These are phyloP conservation scores for Actinemys pallida DNA, from an alignment of 2,113 vertebrate species.

Conservation along the genomic window DNA sequence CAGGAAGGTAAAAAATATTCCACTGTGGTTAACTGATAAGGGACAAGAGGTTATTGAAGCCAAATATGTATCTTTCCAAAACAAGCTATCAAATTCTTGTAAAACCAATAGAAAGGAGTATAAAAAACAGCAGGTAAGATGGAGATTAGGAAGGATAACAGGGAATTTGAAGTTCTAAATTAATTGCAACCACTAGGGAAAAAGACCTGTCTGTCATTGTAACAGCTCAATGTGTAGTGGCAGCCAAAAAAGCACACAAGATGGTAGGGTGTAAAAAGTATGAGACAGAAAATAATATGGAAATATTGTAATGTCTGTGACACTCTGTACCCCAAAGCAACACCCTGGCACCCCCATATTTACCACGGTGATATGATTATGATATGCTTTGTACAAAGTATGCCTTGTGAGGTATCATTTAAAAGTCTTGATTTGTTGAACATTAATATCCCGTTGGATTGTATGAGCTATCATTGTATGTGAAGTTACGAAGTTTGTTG, in stretches of 20 bases:
- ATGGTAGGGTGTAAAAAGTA: not conserved
- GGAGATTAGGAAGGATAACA: not conserved
- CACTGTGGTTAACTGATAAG: constrained; percentile 42
- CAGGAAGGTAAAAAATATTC: constrained; percentile 5
- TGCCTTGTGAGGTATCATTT: no score
- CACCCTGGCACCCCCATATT: no score
- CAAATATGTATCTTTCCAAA: not conserved
- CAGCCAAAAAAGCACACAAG: not conserved
- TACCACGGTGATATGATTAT: no score
- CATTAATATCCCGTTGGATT: no score
- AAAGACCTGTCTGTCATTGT: not conserved
- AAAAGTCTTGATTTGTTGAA: no score
- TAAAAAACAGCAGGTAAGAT: constrained; percentile 4
- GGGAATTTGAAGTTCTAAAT: not conserved
- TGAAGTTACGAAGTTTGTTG: no score
- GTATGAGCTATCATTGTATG: no score
- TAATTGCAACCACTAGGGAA: not conserved
- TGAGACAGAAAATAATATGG: not conserved
- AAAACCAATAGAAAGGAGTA: constrained; percentile 53
- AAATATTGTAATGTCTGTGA: not conserved
- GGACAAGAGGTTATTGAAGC: constrained; percentile 10
- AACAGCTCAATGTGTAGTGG: not conserved
- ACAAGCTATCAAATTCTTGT: constrained; percentile 48
- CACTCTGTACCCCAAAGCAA: no score
- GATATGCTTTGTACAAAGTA: no score